Percentiles rank a stretch among this genome's conserved stretches.
Evolutionary conservation across 1,140 invertebrate species (phyloP).

Genomic region (Stratiolaelaps scimitus): DNA sequence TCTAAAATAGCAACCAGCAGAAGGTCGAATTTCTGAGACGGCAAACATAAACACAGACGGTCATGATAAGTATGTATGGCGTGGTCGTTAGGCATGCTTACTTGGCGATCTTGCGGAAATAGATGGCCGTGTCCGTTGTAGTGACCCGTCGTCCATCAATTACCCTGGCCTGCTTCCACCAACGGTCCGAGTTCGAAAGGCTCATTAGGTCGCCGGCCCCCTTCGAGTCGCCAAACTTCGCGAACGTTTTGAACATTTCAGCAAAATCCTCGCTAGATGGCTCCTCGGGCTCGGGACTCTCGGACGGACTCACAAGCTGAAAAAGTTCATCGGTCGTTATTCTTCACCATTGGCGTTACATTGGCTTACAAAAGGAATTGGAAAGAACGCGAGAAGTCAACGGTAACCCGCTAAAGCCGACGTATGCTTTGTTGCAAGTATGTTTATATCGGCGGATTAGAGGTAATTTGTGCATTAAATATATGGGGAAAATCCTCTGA

Average conservation of each 20-base stretch:
- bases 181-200: conserved; percentile 76
- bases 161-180: conserved; percentile 88
- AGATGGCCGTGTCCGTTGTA: conserved; percentile 67
- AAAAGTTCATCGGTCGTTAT: neutral
- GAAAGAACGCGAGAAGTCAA: no score
- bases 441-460: no score
- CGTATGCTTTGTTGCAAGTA: no score
- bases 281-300: conserved; percentile 23
- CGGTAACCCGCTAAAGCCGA: no score
- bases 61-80: no score
- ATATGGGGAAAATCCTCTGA: no score
- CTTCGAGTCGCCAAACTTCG: conserved; percentile 74
- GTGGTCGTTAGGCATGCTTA: conserved; percentile 40
- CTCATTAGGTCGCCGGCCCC: conserved; percentile 73
- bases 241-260: conserved; percentile 53
- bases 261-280: conserved; percentile 36
- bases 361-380: no score
- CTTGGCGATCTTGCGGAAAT: conserved; percentile 71
- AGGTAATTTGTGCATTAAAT: no score
- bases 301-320: conserved; percentile 4
- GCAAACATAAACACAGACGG: no score
- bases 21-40: no score
- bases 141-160: conserved; percentile 75
- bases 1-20: no score
- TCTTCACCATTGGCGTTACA: no score